Percentiles rank a stretch among this genome's conserved stretches.
Evolutionary conservation across 2,888 invertebrate species (phyloP).

Genomic region (Hybos culiciformis): DNA sequence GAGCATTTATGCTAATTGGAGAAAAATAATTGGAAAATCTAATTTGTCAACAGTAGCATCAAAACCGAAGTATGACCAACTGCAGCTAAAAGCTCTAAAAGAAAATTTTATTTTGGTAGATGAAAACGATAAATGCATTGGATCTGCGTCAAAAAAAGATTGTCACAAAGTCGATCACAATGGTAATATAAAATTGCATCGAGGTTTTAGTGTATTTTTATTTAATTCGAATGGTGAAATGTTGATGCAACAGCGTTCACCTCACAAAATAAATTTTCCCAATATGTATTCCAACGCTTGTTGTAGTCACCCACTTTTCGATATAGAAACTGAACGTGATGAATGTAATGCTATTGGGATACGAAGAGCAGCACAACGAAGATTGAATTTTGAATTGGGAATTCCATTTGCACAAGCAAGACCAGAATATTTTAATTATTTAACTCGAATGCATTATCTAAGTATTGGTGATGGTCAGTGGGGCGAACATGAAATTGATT

Average conservation of each 20-base stretch:
- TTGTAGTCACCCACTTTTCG: conserved; percentile 89
- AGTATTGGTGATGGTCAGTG: conserved; percentile 65
- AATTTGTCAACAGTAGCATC: too few relatives aligned
- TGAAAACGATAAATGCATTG: conserved; percentile 66
- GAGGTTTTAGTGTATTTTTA: conserved; percentile 95
- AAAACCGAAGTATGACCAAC: conserved; percentile 17
- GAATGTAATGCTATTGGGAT: conserved; percentile 61
- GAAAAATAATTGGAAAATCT: too few relatives aligned
- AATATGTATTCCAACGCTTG: conserved; percentile 89
- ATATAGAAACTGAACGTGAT: conserved; percentile 54
- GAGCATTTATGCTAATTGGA: too few relatives aligned
- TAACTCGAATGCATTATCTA: conserved; percentile 83
- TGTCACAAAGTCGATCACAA: conserved; percentile 66
- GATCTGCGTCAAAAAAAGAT: conserved; percentile 70
- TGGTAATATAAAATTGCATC: conserved; percentile 66
- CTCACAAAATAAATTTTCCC: conserved; percentile 73
- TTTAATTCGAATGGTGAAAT: conserved; percentile 80
- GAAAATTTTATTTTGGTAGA: conserved; percentile 84
- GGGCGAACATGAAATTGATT: conserved; percentile 98
- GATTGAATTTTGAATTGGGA: conserved; percentile 81
- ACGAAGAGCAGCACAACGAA: conserved; percentile 69
- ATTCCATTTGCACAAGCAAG: conserved; percentile 43
- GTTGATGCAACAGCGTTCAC: conserved; percentile 77
- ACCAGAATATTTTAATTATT: conserved; percentile 58
- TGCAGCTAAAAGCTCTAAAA: conserved; percentile 51